Evolutionary conservation across 2,888 invertebrate species (phyloP).

Genomic region (Acanthosepion pharaonis): DNA sequence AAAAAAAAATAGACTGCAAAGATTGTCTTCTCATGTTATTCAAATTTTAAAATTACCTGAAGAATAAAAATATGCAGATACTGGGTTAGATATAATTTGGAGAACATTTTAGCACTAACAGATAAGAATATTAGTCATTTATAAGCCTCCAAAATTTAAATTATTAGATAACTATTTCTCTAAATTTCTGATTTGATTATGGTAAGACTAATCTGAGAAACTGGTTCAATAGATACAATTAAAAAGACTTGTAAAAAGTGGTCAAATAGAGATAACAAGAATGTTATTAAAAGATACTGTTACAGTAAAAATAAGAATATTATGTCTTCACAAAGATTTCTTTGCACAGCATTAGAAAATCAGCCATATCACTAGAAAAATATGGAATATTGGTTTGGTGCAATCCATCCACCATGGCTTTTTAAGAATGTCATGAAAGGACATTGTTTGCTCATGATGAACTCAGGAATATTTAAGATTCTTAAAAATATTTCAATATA

Average conservation of each 20-base stretch:
- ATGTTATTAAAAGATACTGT: not conserved
- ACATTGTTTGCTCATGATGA: not conserved
- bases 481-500: not conserved
- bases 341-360: not conserved
- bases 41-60: not conserved
- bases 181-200: not conserved
- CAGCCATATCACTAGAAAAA: not conserved
- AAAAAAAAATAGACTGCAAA: not conserved
- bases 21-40: too few relatives aligned
- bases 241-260: not conserved
- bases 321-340: not conserved
- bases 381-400: not conserved
- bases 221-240: not conserved
- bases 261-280: not conserved
- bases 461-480: not conserved
- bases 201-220: not conserved
- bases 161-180: not conserved
- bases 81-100: too few relatives aligned
- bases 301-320: not conserved
- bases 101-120: too few relatives aligned
- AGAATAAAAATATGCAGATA: not conserved
- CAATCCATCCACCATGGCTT: not conserved
- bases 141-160: not conserved
- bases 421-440: not conserved
- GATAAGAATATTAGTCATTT: not conserved